These are phyloP conservation scores for Diadema setosum DNA, from an alignment of 35 echinoderm and acorn worm genomes.

Conservation along the genomic window DNA sequence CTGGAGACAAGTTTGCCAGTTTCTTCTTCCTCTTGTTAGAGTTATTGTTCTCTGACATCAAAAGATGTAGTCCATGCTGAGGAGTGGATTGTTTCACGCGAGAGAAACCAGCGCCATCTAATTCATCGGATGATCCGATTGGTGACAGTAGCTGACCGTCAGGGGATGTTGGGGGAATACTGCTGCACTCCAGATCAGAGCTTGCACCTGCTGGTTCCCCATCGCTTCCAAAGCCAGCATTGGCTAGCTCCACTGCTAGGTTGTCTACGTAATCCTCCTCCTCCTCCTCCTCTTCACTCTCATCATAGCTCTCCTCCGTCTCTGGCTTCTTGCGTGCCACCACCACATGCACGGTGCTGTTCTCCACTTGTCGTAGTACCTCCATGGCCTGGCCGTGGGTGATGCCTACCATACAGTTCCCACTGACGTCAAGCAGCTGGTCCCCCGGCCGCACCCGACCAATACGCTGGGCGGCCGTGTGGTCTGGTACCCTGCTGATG, in stretches of 20 bases:
- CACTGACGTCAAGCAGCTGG: slow-evolving; percentile 81
- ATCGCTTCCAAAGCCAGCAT: slow-evolving; percentile 8
- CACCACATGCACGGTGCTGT: slow-evolving; percentile 23
- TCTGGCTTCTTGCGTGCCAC: slow-evolving; percentile 46
- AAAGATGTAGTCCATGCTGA: not conserved
- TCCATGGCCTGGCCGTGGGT: slow-evolving; percentile 81
- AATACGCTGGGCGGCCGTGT: slow-evolving; percentile 46
- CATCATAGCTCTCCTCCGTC: not conserved
- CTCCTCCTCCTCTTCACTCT: not conserved
- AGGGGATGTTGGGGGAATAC: not conserved
- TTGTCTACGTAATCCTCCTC: slow-evolving; percentile 48
- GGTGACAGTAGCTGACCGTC: not conserved
- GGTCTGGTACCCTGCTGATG: slow-evolving; percentile 9
- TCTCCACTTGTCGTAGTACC: slow-evolving; percentile 35
- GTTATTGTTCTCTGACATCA: slow-evolving; percentile 32
- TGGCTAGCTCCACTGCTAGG: slow-evolving; percentile 68
- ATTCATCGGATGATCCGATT: not conserved
- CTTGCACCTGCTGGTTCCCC: not conserved
- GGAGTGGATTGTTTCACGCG: not conserved
- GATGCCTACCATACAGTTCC: slow-evolving; percentile 90
- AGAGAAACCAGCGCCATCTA: not conserved
- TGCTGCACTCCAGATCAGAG: not conserved
- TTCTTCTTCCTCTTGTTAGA: slow-evolving; percentile 16
- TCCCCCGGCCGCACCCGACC: slow-evolving; percentile 61
- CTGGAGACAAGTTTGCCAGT: not conserved